These are phyloP conservation scores for Notodonta dromedarius DNA, from an alignment of 2,888 invertebrate genomes.

Conservation along the genomic window DNA sequence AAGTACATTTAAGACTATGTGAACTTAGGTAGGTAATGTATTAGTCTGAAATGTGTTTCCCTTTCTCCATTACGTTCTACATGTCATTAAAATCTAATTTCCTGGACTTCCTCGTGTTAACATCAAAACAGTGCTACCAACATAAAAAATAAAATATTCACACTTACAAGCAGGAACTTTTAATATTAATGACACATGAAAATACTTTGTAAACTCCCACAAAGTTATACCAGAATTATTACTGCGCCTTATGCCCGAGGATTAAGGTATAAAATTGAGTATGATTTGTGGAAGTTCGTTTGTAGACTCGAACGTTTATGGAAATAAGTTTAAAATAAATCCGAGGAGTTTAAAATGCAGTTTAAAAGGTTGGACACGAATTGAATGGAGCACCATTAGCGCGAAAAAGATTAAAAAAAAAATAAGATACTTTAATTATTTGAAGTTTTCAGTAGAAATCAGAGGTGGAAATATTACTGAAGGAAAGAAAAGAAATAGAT, in stretches of 20 bases:
- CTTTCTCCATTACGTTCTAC: not conserved
- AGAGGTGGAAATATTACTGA: no score
- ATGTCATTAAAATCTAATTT: slow-evolving; percentile 5
- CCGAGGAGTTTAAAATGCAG: slow-evolving; percentile 68
- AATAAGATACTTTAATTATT: no score
- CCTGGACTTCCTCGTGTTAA: not conserved
- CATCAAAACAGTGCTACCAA: slow-evolving; percentile 18
- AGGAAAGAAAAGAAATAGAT: no score
- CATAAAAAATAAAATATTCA: slow-evolving; percentile 30
- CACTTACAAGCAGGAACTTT: slow-evolving; percentile 25
- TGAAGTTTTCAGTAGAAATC: no score
- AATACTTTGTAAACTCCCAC: slow-evolving; percentile 32
- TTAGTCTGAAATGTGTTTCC: not conserved
- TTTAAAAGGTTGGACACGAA: slow-evolving; percentile 45
- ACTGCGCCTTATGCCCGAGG: slow-evolving; percentile 17
- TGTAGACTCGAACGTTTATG: slow-evolving; percentile 56
- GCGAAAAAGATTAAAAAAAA: not conserved
- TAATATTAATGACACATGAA: slow-evolving; percentile 36
- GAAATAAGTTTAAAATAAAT: slow-evolving; percentile 76
- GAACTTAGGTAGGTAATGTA: no score
- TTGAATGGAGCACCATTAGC: slow-evolving; percentile 37
- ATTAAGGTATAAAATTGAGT: slow-evolving; percentile 43
- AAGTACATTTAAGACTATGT: no score
- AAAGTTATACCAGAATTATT: slow-evolving; percentile 19
- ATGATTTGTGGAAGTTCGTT: slow-evolving; percentile 16